Conservation (phyloP, 2,113 vertebrate genomes). For the Marmota flaviventris region DNA sequence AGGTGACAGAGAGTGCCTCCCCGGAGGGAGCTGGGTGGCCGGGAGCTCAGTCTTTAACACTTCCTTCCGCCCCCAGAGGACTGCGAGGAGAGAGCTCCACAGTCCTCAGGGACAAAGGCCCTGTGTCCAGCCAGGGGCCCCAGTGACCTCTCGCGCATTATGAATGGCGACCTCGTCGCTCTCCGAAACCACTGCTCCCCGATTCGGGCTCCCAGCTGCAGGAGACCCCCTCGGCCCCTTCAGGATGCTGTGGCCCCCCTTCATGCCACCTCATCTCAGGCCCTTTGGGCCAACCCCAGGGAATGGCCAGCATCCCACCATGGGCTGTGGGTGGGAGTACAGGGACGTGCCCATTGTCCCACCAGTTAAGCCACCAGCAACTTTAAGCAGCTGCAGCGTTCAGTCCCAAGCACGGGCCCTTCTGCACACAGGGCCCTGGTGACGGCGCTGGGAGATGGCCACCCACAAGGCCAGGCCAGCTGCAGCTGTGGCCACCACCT, state of each 20-base stretch:
- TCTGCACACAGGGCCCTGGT: neutral
- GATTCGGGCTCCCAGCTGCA: neutral
- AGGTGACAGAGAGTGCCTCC: neutral
- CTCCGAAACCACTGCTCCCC: constrained; percentile 8
- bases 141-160: constrained; percentile 64
- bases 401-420: neutral
- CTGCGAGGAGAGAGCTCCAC: neutral
- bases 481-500: fast-evolving
- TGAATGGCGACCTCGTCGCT: constrained; percentile 58
- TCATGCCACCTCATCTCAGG: too few relatives aligned
- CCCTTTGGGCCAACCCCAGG: neutral
- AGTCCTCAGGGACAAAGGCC: neutral
- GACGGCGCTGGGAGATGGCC: neutral
- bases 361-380: neutral
- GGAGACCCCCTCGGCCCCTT: neutral
- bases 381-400: neutral
- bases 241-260: neutral
- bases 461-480: neutral
- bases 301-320: neutral
- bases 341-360: fast-evolving
- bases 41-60: constrained; percentile 1
- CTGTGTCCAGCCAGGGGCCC: neutral
- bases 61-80: constrained; percentile 54
- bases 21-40: constrained; percentile 13
- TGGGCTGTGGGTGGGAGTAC: fast-evolving